Evolutionary conservation across 1,140 invertebrate genomes (phyloP).

Genomic region (Cardiocondyla obscurior): DNA sequence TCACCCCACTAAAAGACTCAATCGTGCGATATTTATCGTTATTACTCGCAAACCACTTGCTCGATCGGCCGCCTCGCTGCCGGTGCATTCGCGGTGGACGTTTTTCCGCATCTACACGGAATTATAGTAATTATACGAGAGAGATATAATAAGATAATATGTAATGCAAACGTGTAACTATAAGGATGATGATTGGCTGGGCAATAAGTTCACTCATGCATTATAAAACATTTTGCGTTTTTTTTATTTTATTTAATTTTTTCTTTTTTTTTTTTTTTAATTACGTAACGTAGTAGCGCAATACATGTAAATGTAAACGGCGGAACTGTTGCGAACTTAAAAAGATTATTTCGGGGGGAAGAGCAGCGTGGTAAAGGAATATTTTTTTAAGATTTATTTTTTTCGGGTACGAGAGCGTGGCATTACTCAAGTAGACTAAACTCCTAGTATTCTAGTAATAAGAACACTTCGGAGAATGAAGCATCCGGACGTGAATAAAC

Average conservation of each 20-base stretch:
- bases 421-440: neutral
- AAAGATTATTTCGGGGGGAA: neutral
- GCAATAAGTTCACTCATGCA: neutral
- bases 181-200: neutral
- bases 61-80: conserved; percentile 30
- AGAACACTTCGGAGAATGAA: conserved; percentile 27
- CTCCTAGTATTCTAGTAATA: conserved; percentile 24
- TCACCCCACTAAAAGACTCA: conserved; percentile 33
- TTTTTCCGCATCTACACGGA: neutral
- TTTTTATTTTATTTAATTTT: too few species aligned
- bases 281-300: neutral
- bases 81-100: neutral
- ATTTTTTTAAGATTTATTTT: neutral
- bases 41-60: conserved; percentile 38
- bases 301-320: neutral
- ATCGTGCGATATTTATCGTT: conserved; percentile 49
- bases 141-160: neutral
- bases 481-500: conserved; percentile 38
- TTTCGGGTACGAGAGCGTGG: neutral
- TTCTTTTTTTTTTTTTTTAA: neutral
- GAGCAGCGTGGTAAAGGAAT: neutral
- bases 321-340: neutral
- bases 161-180: conserved; percentile 2
- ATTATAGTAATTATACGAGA: conserved; percentile 11
- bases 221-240: neutral